Evolutionary conservation across 2,113 vertebrate genomes (phyloP).

Genomic region (Tachuris rubrigastra): DNA sequence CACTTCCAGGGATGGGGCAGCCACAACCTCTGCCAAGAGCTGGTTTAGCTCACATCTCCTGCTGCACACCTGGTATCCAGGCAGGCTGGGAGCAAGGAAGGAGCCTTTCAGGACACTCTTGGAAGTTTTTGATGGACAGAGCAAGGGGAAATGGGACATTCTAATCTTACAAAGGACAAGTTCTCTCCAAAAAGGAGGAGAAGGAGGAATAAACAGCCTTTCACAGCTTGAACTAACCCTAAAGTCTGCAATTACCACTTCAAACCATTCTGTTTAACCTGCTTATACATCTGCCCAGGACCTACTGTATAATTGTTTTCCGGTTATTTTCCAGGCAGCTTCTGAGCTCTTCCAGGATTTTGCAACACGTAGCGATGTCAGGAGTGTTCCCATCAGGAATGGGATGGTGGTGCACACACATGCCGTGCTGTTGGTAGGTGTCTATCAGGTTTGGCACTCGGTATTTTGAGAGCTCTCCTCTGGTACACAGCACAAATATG

Average conservation of each 20-base stretch:
- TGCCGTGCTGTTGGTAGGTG: slow-evolving; percentile 75
- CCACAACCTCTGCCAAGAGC: not conserved
- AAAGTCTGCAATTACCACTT: not conserved
- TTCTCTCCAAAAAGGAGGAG: not conserved
- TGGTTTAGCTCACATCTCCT: not conserved
- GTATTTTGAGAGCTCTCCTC: slow-evolving; percentile 85
- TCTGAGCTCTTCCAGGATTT: slow-evolving; percentile 82
- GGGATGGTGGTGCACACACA: slow-evolving; percentile 83
- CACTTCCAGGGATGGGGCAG: not conserved
- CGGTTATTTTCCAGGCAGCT: slow-evolving; percentile 77
- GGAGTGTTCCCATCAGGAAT: slow-evolving; percentile 82
- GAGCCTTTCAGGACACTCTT: not conserved
- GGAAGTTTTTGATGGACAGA: not conserved
- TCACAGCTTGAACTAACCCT: not conserved
- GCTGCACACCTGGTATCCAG: not conserved
- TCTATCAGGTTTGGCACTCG: slow-evolving; percentile 86
- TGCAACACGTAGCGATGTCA: slow-evolving; percentile 79
- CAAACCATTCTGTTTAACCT: not conserved
- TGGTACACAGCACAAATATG: slow-evolving; percentile 89
- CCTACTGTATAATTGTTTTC: slow-evolving; percentile 88
- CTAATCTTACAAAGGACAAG: not conserved
- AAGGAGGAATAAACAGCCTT: not conserved
- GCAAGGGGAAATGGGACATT: not conserved
- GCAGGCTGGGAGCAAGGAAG: not conserved
- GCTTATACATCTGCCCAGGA: not conserved